Evolutionary conservation across 2,113 vertebrate species (phyloP), one percentile per base, ranked within the genome.

Genomic region (human (Homo sapiens)): DNA sequence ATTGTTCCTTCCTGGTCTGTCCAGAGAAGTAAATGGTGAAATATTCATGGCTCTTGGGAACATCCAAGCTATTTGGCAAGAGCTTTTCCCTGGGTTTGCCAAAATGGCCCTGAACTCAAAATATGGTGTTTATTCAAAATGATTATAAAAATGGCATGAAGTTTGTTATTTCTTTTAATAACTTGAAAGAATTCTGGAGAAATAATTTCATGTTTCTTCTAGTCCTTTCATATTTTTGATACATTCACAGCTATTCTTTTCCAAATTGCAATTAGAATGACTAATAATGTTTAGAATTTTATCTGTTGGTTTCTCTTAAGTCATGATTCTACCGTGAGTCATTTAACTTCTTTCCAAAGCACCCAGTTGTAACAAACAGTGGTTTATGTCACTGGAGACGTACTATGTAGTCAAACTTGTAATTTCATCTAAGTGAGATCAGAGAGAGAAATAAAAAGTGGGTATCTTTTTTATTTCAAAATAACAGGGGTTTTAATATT

Each of bases 381-480:
- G 38, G 23, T 13, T 16, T 64, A 3, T 18, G 61, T 57, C 43
- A 88, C 27, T 40, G 55, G 75, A 81, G 25, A 12, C 16, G n/a
- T 25, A 27, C 18, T 25, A 35, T 59, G 30, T 3, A 40, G 85
- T 18, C 7, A 72, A 92, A 61, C 76, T n/a, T 79, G n/a, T 75
- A 32, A 61, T 83, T 79, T 83, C 55, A 68, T 57, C 23, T 94
- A 48, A 92, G 30, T 70, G 30, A 85, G 48, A 52, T 96, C 50
- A 76, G 64, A 93, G 61, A 70, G 57, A 90, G 43, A 18, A 55
- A 90, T 73, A 92, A 88, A 95, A 64, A 30, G 23, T n/a, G 35
- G 4, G 87, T 59, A 66, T 79, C 18, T 32, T 70, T 93, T 90
- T 82, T 43, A 76, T 92, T 93, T 97, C 6, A 57, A 90, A 97